Base-by-base conservation (phyloP, 2,888 invertebrate species). In the Scaptomyza polygonia region DNA sequence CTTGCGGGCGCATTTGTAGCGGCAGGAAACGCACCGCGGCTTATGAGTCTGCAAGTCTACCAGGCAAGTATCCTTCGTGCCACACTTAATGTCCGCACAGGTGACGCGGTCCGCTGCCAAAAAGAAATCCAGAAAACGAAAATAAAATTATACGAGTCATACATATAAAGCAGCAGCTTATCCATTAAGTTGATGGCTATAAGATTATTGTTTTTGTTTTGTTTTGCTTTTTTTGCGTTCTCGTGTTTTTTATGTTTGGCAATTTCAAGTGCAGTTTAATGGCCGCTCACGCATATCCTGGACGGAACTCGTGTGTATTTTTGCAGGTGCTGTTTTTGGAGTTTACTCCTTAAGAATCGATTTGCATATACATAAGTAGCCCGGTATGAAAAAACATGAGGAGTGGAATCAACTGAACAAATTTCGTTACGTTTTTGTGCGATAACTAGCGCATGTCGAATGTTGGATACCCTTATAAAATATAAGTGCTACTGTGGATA, bases 11-110 rank as follows among this genome's bases (percentile, higher is more conserved):
- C 95, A 95, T 67, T 93, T 93, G 79, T 93, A 93, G 77, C 93
- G 93, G 89, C 96, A 96, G 72, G 94, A 94, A 71, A 95, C 94
- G 90, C 96, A 96, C 62, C 95, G 93, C 7, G 96, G 96, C 72
- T 93, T 92, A 29, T 94, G 94, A n/a, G 94, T 93, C 53, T 91
- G 89, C 76, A 93, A 91, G 88, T 95, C 95, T 71, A 93, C 93
- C 81, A 96, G 92, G 89, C 96, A 96, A 51, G 93, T 93, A 91
- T 95, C 94, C 45, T 94, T 94, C 67, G 94, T 93, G 66, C 93
- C 93, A 90, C 96, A 96, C 66, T 93, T 93, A 66, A 95, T 93
- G 77, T 93, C 94, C 74, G 92, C 93, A 91, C 96, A 96, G 65
- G 93, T 94, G 36, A 95, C 94, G 78, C 86, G 89, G 72, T 93